Percentiles rank a stretch among this genome's conserved stretches.
phyloP scores from a whole-genome alignment of 2,888 invertebrate species.

The Peribatodes rhomboidaria region DNA sequence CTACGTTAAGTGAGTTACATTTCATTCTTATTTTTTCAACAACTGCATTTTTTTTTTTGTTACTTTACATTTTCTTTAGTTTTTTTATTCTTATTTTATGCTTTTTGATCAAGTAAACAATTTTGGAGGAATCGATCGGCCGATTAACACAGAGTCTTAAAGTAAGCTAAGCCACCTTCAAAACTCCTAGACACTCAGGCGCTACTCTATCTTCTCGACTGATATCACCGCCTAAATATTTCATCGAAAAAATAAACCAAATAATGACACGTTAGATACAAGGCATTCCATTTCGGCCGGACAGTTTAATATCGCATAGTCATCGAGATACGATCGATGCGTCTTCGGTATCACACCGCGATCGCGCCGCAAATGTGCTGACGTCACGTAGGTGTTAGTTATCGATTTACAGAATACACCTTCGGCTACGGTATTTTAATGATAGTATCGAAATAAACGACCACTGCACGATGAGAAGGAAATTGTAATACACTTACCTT shows the following conservation, averaged over 20 bases:
- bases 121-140: too few species aligned
- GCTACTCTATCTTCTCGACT: slow-evolving; percentile 53
- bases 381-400: slow-evolving; percentile 80
- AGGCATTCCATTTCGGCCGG: slow-evolving; percentile 74
- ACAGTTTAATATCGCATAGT: slow-evolving; percentile 80
- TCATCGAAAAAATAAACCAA: slow-evolving; percentile 65
- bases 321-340: slow-evolving; percentile 82
- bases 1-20: too few species aligned
- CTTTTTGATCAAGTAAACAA: too few species aligned
- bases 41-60: too few species aligned
- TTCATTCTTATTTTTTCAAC: too few species aligned
- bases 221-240: slow-evolving; percentile 55
- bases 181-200: slow-evolving; percentile 29
- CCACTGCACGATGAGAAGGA: slow-evolving; percentile 33
- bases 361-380: slow-evolving; percentile 81
- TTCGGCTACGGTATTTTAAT: slow-evolving; percentile 66
- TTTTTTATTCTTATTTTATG: too few species aligned
- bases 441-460: slow-evolving; percentile 44
- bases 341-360: slow-evolving; percentile 82
- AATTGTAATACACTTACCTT: background rate
- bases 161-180: background rate
- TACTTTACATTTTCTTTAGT: too few species aligned
- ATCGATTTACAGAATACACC: slow-evolving; percentile 69
- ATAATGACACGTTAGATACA: slow-evolving; percentile 70
- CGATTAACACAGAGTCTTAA: too few species aligned